A percentile compares a stretch with the other conserved stretches of the same genome.
Conservation (phyloP, 1,140 invertebrate species). For the Diorhabda sublineata region DNA sequence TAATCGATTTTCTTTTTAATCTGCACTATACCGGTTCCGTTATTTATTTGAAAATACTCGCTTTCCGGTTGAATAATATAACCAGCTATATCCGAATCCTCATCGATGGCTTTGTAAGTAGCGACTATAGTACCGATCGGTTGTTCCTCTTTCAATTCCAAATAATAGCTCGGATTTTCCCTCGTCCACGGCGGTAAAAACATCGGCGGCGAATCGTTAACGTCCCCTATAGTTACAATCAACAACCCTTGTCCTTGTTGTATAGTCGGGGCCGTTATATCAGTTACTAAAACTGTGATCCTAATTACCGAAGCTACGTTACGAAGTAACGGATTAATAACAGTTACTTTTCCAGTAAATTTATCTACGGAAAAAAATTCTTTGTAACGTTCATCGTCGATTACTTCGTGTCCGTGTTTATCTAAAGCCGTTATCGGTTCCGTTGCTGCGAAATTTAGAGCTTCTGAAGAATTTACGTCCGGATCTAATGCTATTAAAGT, state of each 20-base stretch:
- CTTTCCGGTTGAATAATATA: slow-evolving; percentile 69
- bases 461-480: slow-evolving; percentile 66
- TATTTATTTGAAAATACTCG: slow-evolving; percentile 74
- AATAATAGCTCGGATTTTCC: slow-evolving; percentile 62
- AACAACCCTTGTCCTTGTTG: slow-evolving; percentile 70
- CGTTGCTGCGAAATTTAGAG: slow-evolving; percentile 67
- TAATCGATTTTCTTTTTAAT: slow-evolving; percentile 78
- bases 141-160: slow-evolving; percentile 78
- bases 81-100: slow-evolving; percentile 75
- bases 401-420: slow-evolving; percentile 74
- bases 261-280: slow-evolving; percentile 69
- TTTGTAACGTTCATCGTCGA: slow-evolving; percentile 54
- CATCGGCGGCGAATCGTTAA: slow-evolving; percentile 60
- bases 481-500: slow-evolving; percentile 74
- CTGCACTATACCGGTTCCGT: slow-evolving; percentile 73
- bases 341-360: slow-evolving; percentile 67
- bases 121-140: slow-evolving; percentile 74
- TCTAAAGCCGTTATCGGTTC: slow-evolving; percentile 72
- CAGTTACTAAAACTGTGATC: slow-evolving; percentile 74
- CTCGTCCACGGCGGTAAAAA: slow-evolving; percentile 71
- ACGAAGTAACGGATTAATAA: slow-evolving; percentile 61
- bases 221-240: slow-evolving; percentile 82
- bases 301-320: slow-evolving; percentile 69
- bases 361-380: slow-evolving; percentile 71
- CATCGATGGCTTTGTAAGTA: slow-evolving; percentile 76